These are phyloP conservation scores for Castor canadensis DNA, from an alignment of 2,113 vertebrate genomes.

Conservation along the genomic window DNA sequence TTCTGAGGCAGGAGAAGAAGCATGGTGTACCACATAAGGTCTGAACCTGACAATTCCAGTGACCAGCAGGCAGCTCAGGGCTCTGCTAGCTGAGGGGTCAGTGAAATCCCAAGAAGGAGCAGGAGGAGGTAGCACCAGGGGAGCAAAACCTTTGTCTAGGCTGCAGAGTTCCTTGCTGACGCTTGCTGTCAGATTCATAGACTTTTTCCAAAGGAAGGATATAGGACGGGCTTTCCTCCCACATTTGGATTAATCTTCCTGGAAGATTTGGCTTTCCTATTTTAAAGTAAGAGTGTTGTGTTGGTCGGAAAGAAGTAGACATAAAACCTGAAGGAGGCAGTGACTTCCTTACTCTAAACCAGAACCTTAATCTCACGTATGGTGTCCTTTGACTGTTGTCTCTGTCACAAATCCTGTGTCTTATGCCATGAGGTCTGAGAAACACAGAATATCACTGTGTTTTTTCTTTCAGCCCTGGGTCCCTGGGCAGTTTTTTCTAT, in stretches of 20 bases:
- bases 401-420: background rate
- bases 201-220: background rate
- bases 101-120: background rate
- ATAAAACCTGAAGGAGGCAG: no score
- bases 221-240: fast-evolving
- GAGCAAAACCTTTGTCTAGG: background rate
- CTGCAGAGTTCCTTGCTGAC: background rate
- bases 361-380: no score
- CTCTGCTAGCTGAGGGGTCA: background rate
- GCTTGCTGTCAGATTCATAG: background rate
- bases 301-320: background rate
- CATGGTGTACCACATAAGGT: fast-evolving
- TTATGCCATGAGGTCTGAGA: background rate
- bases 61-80: background rate
- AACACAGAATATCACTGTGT: background rate
- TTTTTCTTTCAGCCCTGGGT: slow-evolving; percentile 38
- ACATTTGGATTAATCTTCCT: background rate
- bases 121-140: background rate
- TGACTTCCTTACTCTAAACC: no score
- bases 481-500: background rate
- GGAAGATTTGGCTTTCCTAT: background rate
- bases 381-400: background rate
- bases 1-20: background rate
- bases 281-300: background rate
- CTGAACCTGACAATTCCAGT: background rate